Evolutionary conservation across 2,888 invertebrate genomes (phyloP).

Genomic region (Nomada fucata): DNA sequence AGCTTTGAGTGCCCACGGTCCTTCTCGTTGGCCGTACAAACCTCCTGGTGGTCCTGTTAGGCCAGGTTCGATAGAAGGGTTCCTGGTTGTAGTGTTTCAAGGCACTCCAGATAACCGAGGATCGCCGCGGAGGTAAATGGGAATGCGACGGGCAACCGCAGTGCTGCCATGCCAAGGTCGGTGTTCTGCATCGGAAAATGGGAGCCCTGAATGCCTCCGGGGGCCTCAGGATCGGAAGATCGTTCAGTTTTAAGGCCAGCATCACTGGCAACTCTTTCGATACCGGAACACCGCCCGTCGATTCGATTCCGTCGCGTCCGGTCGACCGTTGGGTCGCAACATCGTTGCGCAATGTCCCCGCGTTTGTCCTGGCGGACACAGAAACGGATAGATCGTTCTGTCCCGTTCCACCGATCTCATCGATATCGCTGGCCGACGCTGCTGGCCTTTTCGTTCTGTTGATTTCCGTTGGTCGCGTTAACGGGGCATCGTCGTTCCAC

Average conservation of each 20-base stretch:
- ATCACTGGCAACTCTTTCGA: conserved; percentile 21
- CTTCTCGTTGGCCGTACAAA: conserved; percentile 56
- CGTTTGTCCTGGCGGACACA: conserved; percentile 14
- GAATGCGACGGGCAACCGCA: conserved; percentile 74
- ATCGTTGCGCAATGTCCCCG: not conserved
- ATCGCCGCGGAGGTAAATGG: conserved; percentile 68
- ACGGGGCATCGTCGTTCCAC: conserved; percentile 12
- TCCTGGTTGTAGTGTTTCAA: conserved; percentile 71
- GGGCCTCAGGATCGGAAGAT: conserved; percentile 73
- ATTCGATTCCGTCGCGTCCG: conserved; percentile 6
- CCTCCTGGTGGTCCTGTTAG: conserved; percentile 67
- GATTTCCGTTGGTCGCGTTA: not conserved
- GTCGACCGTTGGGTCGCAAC: conserved; percentile 1
- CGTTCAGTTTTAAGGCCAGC: conserved; percentile 48
- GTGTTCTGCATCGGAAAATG: conserved; percentile 62
- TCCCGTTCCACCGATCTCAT: conserved; percentile 19
- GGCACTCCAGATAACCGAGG: conserved; percentile 74
- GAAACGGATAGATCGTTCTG: conserved; percentile 3
- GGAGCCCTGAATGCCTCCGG: conserved; percentile 72
- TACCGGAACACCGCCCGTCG: conserved; percentile 7
- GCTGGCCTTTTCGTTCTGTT: not conserved
- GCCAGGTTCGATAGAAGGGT: conserved; percentile 78
- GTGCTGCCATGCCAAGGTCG: conserved; percentile 70
- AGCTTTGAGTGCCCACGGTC: conserved; percentile 67
- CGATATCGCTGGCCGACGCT: not conserved